A percentile compares a stretch with the other conserved stretches of the same genome.
These are phyloP conservation scores for Philhelius pedissequus DNA, from an alignment of 2,888 invertebrate genomes.

Conservation along the genomic window DNA sequence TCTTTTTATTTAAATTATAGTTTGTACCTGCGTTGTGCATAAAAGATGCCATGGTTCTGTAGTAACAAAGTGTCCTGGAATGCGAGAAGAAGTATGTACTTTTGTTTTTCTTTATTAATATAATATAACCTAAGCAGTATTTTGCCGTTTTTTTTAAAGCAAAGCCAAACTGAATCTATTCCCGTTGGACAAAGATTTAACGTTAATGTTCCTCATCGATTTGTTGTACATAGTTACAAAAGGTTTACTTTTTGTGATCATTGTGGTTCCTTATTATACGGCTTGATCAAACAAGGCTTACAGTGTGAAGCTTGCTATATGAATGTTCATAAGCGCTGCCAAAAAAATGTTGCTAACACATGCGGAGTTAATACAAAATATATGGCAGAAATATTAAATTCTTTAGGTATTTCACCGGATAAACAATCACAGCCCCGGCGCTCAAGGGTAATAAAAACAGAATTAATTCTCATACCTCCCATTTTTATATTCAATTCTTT, in stretches of 20 bases:
- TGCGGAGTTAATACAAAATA: slow-evolving; percentile 98
- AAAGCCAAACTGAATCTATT: slow-evolving; percentile 82
- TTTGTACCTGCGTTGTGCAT: slow-evolving; percentile 99
- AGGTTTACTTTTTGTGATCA: slow-evolving; percentile 99
- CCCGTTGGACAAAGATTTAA: slow-evolving; percentile 91
- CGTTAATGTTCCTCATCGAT: slow-evolving; percentile 98
- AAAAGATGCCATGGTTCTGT: slow-evolving; percentile 98
- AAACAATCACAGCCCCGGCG: slow-evolving; percentile 86
- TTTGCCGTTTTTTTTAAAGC: slow-evolving; percentile 70
- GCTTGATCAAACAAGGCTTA: slow-evolving; percentile 96
- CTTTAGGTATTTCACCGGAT: slow-evolving; percentile 94
- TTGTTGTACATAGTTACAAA: slow-evolving; percentile 97
- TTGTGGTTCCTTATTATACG: slow-evolving; percentile 98
- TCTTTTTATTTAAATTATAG: slow-evolving; percentile 81
- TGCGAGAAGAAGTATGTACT: slow-evolving; percentile 89
- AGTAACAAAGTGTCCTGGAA: slow-evolving; percentile 99
- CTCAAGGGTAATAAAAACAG: slow-evolving; percentile 80
- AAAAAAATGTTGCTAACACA: slow-evolving; percentile 99
- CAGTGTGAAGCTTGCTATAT: slow-evolving; percentile 98
- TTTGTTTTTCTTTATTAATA: background rate
- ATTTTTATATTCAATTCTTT: background rate
- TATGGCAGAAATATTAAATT: slow-evolving; percentile 95
- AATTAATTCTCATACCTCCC: background rate
- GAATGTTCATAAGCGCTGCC: slow-evolving; percentile 99
- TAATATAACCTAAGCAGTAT: background rate